Evolutionary conservation across 2,113 vertebrate genomes (phyloP), one percentile per base, ranked within the genome.

Genomic region (Syrrhaptes paradoxus): DNA sequence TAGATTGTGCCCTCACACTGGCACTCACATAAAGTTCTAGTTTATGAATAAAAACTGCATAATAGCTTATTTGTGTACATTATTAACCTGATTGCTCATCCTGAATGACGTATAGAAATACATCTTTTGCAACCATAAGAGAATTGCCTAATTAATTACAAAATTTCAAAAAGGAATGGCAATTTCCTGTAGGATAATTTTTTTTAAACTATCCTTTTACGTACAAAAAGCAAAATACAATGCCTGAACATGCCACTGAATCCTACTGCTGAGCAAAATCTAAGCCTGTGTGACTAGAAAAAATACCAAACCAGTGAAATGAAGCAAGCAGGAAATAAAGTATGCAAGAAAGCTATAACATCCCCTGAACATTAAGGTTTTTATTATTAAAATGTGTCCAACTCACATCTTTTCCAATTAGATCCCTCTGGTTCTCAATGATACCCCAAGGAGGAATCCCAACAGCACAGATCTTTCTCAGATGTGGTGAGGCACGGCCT

Each of bases 371-470:
- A 57, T 20, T 5, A 77, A 82, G 34, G 5, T 4, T 78, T 83
- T 54, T 85, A 20, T 75, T 85, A 79, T 36, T 72, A 32, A 87
- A 67, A 88, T 15, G 8, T 8, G 38, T 57, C 48, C 38, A 94
- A 97, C 99, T 99, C 92, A 99, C 99, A 96, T 99, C 98, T 98
- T 97, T 98, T 94, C 99, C 99, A 76, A 99, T 97, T 31, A 99
- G 98, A 96, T 99, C 99, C 28, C 83, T 97, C 95, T 98, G 98
- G 96, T 99, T 99, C 96, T 99, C 99, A 90, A 99, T 99, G 92
- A 98, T 97, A 68, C 99, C 99, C 99, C 99, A 99, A 4, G 99
- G 98, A 59, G 98, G 98, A 87, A 99, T 98, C 65, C 99, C 99
- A 68, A 99, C 97, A 52, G 98, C 98, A 83, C 98, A 99, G 75